A percentile compares a stretch with the other conserved stretches of the same genome.
Evolutionary conservation across 2,888 invertebrate species (phyloP).

Genomic region (Disparrhopalites patrizii): DNA sequence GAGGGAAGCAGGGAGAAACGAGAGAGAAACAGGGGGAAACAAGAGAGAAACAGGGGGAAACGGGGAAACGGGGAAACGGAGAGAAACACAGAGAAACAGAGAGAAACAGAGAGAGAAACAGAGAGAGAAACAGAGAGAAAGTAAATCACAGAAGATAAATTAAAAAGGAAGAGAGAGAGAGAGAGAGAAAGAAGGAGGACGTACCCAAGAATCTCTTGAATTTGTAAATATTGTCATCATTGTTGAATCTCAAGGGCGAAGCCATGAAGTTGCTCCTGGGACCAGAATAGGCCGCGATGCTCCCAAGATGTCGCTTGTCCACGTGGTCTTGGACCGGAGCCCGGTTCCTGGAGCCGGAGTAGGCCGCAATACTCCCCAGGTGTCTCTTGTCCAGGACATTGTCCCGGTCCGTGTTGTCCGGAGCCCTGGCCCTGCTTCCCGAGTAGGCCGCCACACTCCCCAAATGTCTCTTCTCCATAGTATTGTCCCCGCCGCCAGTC

Average conservation of each 20-base stretch:
- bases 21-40: no score
- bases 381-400: conserved; percentile 34
- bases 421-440: conserved; percentile 22
- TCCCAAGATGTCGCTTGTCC: conserved; percentile 38
- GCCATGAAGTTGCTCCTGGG: background rate
- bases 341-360: conserved; percentile 18
- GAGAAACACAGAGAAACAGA: no score
- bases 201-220: conserved; percentile 27
- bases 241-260: background rate
- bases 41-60: no score
- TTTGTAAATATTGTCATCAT: conserved; percentile 11
- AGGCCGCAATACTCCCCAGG: conserved; percentile 37
- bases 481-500: conserved; percentile 13
- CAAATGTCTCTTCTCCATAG: conserved; percentile 36
- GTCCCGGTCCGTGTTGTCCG: conserved; percentile 16
- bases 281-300: conserved; percentile 22
- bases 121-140: no score
- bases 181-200: background rate
- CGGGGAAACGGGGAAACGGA: no score
- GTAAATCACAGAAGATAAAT: background rate
- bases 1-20: no score
- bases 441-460: conserved; percentile 34
- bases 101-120: no score
- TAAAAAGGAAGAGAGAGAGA: background rate
- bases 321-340: conserved; percentile 19